phyloP scores from a whole-genome alignment of 2,888 invertebrate species.

The Atethmia centrago region DNA sequence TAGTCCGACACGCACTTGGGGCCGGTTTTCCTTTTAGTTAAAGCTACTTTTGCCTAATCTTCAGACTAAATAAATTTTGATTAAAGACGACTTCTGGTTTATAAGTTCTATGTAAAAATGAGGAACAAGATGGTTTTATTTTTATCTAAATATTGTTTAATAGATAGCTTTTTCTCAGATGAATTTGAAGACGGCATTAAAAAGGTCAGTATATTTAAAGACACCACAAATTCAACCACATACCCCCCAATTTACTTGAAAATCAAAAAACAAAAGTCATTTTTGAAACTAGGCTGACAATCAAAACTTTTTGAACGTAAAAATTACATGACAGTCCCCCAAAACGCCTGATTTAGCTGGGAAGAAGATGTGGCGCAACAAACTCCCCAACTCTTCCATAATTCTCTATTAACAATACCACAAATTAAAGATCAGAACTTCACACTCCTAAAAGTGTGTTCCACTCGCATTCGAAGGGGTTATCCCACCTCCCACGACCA shows the following conservation, averaged over 20 bases:
- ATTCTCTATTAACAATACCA: neutral
- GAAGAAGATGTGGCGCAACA: no score
- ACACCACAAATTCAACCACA: neutral
- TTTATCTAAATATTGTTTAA: no score
- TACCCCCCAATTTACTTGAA: neutral
- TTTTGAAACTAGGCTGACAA: no score
- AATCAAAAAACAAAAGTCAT: no score
- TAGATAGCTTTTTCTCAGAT: no score
- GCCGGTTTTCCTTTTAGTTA: neutral
- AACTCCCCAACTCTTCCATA: neutral
- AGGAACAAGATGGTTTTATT: neutral
- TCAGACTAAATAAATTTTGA: neutral
- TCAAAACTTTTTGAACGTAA: no score
- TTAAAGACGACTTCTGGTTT: neutral
- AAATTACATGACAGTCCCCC: no score
- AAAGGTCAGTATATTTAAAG: neutral
- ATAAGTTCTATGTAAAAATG: neutral
- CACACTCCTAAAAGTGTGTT: slow-evolving; percentile 5
- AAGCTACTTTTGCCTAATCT: neutral
- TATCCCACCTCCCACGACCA: slow-evolving; percentile 16
- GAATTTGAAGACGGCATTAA: neutral
- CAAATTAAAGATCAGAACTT: neutral
- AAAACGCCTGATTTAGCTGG: no score
- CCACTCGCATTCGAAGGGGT: neutral
- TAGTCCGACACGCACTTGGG: no score